Evolutionary conservation across 1,140 invertebrate species (phyloP).

Genomic region (Diorhabda elongata): DNA sequence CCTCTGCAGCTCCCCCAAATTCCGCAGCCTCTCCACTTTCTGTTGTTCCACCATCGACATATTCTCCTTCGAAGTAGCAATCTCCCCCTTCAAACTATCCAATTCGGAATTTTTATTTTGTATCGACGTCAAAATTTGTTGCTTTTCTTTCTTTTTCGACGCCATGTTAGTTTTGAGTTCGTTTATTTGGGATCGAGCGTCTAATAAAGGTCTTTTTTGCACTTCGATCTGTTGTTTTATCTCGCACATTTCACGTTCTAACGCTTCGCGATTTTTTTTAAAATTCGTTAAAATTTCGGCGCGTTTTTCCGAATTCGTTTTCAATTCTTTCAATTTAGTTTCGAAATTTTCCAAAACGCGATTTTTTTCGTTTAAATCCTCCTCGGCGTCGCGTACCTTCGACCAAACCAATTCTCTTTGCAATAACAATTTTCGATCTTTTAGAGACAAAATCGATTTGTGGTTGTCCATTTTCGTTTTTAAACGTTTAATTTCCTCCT

Average conservation of each 20-base stretch:
- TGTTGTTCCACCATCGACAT: conserved; percentile 36
- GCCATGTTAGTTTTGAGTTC: conserved; percentile 25
- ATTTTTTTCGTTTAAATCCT: conserved; percentile 26
- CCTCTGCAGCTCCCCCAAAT: conserved; percentile 36
- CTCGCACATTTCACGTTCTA: conserved; percentile 27
- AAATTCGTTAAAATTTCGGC: conserved; percentile 16
- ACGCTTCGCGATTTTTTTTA: conserved; percentile 13
- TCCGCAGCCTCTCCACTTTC: conserved; percentile 32
- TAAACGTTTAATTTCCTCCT: conserved; percentile 29
- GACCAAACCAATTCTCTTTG: conserved; percentile 37
- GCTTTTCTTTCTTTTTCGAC: conserved; percentile 28
- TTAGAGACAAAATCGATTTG: conserved; percentile 31
- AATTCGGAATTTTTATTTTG: conserved; percentile 28
- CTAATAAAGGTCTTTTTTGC: conserved; percentile 27
- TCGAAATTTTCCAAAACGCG: conserved; percentile 26
- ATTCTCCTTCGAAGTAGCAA: conserved; percentile 33
- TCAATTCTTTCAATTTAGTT: conserved; percentile 21
- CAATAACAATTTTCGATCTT: conserved; percentile 25
- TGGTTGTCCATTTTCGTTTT: conserved; percentile 34
- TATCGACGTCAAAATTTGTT: conserved; percentile 28
- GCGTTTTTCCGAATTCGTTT: conserved; percentile 17
- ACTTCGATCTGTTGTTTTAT: conserved; percentile 30
- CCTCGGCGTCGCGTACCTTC: conserved; percentile 35
- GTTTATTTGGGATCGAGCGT: conserved; percentile 23
- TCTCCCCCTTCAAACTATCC: conserved; percentile 32